phyloP scores from a whole-genome alignment of 2,113 vertebrate species.

The Peromyscus maniculatus region DNA sequence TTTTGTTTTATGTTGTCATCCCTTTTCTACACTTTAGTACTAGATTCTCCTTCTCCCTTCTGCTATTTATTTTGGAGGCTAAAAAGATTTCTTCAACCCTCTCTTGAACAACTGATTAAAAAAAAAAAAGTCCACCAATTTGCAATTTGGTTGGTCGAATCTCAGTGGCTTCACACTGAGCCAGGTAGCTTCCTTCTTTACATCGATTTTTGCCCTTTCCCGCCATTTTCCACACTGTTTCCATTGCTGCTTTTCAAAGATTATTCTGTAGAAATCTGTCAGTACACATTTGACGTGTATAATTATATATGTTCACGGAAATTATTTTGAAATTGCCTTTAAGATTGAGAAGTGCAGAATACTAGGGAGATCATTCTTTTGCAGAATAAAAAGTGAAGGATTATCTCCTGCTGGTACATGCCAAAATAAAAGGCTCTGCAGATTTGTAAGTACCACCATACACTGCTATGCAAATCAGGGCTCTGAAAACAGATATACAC shows the following conservation, averaged over 20 bases:
- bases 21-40: background rate
- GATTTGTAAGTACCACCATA: background rate
- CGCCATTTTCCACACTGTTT: background rate
- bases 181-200: background rate
- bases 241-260: background rate
- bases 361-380: background rate
- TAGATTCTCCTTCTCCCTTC: background rate
- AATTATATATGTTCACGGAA: background rate
- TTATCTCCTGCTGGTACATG: background rate
- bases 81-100: background rate
- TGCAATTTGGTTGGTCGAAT: background rate
- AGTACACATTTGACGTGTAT: background rate
- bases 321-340: constrained; percentile 42
- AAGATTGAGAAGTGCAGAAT: constrained; percentile 31
- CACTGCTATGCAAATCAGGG: background rate
- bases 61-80: background rate
- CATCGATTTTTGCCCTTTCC: background rate
- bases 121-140: background rate
- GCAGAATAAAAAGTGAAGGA: background rate
- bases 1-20: constrained; percentile 15
- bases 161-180: background rate
- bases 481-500: background rate
- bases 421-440: background rate
- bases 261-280: background rate
- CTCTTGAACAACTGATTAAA: background rate